These are phyloP conservation scores for Daphoenositta chrysoptera DNA, from an alignment of 2,113 vertebrate genomes.

Conservation along the genomic window DNA sequence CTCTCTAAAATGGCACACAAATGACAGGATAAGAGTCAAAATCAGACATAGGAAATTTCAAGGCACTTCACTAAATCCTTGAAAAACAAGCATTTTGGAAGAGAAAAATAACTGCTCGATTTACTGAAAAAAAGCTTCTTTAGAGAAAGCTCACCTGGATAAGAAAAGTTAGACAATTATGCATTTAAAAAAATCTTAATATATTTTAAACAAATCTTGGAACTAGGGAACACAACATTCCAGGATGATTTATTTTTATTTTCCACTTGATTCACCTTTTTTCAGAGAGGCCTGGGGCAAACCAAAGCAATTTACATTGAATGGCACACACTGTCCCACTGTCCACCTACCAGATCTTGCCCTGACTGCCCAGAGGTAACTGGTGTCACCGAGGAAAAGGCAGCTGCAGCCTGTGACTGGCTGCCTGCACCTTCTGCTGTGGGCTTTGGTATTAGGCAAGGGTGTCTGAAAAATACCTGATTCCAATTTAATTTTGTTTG, in stretches of 20 bases:
- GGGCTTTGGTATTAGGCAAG: no score
- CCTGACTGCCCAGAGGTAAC: neutral
- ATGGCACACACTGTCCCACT: neutral
- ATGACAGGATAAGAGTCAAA: neutral
- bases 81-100: neutral
- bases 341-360: neutral
- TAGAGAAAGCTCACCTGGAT: neutral
- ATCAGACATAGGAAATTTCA: neutral
- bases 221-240: neutral
- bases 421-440: neutral
- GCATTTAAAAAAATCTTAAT: neutral
- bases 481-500: neutral
- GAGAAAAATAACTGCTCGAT: neutral
- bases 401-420: neutral
- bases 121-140: neutral
- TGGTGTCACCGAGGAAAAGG: neutral
- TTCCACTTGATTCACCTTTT: neutral
- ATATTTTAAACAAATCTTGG: neutral
- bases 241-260: neutral
- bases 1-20: neutral
- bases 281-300: neutral
- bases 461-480: neutral
- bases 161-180: neutral
- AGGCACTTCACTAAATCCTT: neutral
- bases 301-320: neutral